Conservation (phyloP, 2,113 vertebrate species). For the Patagioenas fasciata region DNA sequence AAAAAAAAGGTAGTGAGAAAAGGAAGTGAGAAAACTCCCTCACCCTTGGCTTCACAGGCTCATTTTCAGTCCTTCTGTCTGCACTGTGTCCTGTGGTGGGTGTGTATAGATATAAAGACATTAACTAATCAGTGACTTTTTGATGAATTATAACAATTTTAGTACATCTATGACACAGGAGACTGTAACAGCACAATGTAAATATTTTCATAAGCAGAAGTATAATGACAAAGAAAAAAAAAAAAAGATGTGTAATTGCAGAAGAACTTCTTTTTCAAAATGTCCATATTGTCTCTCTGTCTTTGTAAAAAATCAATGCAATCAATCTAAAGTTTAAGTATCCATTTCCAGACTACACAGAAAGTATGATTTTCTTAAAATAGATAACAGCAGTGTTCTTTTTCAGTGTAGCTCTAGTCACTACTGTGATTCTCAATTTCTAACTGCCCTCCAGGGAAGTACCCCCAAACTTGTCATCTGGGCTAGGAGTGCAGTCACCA, state of each 20-base stretch:
- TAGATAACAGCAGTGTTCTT: background rate
- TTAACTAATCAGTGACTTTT: background rate
- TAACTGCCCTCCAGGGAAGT: slow-evolving; percentile 15
- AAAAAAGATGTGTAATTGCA: accelerated
- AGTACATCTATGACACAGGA: background rate
- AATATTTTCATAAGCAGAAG: background rate
- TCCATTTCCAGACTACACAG: background rate
- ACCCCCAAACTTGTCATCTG: background rate
- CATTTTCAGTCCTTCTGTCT: background rate
- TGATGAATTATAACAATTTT: background rate
- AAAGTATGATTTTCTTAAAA: background rate
- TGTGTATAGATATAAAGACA: background rate
- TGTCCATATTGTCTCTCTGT: background rate
- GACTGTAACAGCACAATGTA: background rate
- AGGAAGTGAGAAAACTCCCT: background rate
- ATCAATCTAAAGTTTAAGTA: background rate
- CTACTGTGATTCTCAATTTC: slow-evolving; percentile 19
- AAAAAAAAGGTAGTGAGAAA: background rate
- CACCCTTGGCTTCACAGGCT: background rate
- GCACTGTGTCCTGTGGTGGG: background rate
- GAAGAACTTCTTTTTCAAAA: background rate
- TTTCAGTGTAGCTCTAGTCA: background rate
- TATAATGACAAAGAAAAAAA: background rate
- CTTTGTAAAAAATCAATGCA: background rate
- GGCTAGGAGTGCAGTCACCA: background rate